phyloP scores from a whole-genome alignment of 2,888 invertebrate species.

The Tipula confusa region DNA sequence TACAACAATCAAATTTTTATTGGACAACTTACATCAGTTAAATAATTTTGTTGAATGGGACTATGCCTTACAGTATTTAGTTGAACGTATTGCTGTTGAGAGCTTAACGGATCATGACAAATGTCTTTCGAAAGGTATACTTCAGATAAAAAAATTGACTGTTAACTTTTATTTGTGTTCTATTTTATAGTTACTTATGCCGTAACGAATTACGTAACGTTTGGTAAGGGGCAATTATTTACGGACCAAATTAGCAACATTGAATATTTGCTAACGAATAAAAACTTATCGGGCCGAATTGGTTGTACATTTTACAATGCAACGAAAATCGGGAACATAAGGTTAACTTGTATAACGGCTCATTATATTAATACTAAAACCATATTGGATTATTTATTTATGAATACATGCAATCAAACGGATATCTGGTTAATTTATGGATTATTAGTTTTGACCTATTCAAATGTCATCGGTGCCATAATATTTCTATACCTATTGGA shows the following conservation, averaged over 20 bases:
- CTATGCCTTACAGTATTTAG: background rate
- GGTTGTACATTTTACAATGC: background rate
- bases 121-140: background rate
- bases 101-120: background rate
- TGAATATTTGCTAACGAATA: background rate
- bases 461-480: background rate
- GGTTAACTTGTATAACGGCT: background rate
- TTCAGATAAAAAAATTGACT: background rate
- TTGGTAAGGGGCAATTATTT: background rate
- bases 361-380: background rate
- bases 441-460: background rate
- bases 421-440: background rate
- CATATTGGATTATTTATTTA: background rate
- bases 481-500: background rate
- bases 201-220: background rate
- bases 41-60: background rate
- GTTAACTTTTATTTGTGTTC: no score
- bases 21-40: background rate
- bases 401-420: background rate
- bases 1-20: background rate
- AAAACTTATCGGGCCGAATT: background rate
- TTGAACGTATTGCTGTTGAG: background rate
- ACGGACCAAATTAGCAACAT: background rate
- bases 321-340: background rate
- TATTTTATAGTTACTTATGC: background rate